phyloP scores from a whole-genome alignment of 92 coral and sea anemone genomes.

The Chrysogorgia sp. region DNA sequence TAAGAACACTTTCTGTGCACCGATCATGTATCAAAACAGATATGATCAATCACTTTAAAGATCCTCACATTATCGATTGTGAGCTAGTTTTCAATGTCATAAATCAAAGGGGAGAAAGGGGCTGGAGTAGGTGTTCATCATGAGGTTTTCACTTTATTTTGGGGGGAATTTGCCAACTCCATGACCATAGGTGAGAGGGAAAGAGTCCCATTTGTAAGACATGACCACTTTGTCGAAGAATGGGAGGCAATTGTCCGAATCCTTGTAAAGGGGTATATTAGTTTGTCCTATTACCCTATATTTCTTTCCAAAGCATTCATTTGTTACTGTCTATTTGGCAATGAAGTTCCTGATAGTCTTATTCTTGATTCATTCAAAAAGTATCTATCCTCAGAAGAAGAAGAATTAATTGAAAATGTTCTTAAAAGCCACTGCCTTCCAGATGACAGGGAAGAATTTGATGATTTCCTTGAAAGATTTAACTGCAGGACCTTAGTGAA shows the following conservation, averaged over 20 bases:
- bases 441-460: conserved; percentile 51
- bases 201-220: conserved; percentile 54
- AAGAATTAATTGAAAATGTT: conserved; percentile 26
- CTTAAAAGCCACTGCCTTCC: conserved; percentile 16
- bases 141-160: conserved; percentile 48
- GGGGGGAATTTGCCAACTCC: conserved; percentile 43
- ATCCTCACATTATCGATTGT: conserved; percentile 30
- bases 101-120: background rate
- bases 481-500: conserved; percentile 51
- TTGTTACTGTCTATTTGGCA: conserved; percentile 65
- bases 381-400: conserved; percentile 56
- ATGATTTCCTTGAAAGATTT: conserved; percentile 60
- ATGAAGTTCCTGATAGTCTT: conserved; percentile 45
- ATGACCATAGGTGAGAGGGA: conserved; percentile 60
- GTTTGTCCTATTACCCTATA: conserved; percentile 29
- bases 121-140: conserved; percentile 36
- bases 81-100: background rate
- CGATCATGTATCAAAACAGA: conserved; percentile 37
- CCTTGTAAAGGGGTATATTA: conserved; percentile 40
- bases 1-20: conserved; percentile 10
- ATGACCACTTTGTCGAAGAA: conserved; percentile 48
- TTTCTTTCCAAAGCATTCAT: conserved; percentile 50
- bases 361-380: conserved; percentile 59
- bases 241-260: conserved; percentile 53
- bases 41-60: conserved; percentile 41